Conservation (phyloP, 2,113 vertebrate species). For the Lycocorax pyrrhopterus region DNA sequence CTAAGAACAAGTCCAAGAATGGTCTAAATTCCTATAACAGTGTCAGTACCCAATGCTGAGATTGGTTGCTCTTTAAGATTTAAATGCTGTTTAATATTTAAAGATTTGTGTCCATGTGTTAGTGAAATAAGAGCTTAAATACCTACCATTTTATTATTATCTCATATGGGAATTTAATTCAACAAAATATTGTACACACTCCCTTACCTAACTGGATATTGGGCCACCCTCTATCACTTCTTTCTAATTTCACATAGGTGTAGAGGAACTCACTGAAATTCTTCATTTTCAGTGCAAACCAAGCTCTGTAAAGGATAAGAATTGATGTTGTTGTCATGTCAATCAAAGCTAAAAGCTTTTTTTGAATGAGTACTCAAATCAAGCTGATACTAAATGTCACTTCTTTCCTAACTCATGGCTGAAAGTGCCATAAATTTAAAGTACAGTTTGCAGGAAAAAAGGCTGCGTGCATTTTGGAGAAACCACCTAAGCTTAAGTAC, state of each 20-base stretch:
- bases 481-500: neutral
- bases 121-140: neutral
- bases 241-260: neutral
- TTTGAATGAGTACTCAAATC: neutral
- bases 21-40: neutral
- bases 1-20: neutral
- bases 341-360: slow-evolving; percentile 28
- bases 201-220: neutral
- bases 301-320: neutral
- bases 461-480: neutral
- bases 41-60: neutral
- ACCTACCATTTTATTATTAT: neutral
- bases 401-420: neutral
- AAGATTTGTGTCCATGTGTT: neutral
- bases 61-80: neutral
- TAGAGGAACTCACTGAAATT: neutral
- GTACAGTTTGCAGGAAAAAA: neutral
- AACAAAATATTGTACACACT: neutral
- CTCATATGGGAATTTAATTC: neutral
- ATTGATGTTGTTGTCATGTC: neutral
- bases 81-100: neutral
- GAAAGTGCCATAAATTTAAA: slow-evolving; percentile 34
- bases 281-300: neutral
- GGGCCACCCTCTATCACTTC: neutral
- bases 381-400: neutral